Conservation (phyloP, 2,797 vertebrate genomes). For the Takifugu rubripes region DNA sequence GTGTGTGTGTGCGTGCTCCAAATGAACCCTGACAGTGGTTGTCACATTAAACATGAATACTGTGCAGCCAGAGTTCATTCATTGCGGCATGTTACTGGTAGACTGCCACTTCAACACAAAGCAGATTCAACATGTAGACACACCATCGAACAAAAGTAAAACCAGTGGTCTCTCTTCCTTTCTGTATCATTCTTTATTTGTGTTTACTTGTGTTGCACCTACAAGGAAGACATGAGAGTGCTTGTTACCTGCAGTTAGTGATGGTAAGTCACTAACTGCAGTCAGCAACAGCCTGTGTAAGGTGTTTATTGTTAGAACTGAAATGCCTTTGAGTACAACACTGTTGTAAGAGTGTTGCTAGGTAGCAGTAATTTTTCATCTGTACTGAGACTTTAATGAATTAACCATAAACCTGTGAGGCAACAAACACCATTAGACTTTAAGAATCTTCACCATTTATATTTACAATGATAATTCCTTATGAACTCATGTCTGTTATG, state of each 20-base stretch:
- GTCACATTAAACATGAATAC: conserved; percentile 42
- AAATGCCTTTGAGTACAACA: background rate
- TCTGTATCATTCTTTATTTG: background rate
- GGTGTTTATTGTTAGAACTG: too few species aligned
- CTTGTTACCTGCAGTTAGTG: too few species aligned
- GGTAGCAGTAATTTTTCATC: too few species aligned
- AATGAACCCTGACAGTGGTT: conserved; percentile 32
- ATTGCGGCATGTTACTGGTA: conserved; percentile 28
- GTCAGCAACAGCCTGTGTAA: too few species aligned
- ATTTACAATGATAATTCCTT: too few species aligned
- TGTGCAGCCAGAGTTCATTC: conserved; percentile 21
- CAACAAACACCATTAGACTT: too few species aligned
- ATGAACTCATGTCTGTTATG: too few species aligned
- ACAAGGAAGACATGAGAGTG: too few species aligned
- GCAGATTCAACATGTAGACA: conserved; percentile 18
- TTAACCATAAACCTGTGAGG: too few species aligned
- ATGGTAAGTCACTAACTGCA: too few species aligned
- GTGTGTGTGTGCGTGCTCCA: conserved; percentile 2
- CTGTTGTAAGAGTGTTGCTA: background rate
- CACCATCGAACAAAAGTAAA: conserved; percentile 4
- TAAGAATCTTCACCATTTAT: too few species aligned
- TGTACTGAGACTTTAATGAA: too few species aligned
- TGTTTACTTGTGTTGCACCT: background rate
- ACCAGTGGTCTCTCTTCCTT: conserved; percentile 4
- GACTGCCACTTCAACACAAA: conserved; percentile 3